A percentile compares a stretch with the other conserved stretches of the same genome.
These are phyloP conservation scores for Thecocarcelia acutangulata DNA, from an alignment of 2,888 invertebrate species.

Conservation along the genomic window DNA sequence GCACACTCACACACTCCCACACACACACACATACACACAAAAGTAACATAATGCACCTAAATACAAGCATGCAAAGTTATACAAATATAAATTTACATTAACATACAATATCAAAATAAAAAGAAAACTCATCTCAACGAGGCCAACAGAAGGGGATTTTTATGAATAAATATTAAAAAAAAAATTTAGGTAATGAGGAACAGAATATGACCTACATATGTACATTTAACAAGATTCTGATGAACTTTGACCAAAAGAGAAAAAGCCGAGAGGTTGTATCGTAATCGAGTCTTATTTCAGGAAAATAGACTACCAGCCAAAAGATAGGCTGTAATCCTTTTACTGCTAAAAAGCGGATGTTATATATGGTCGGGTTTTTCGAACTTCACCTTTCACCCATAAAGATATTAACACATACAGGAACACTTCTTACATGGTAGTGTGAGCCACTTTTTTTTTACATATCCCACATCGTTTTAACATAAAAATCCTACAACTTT, in stretches of 20 bases:
- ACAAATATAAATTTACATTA: slow-evolving; percentile 29
- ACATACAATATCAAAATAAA: slow-evolving; percentile 8
- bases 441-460: background rate
- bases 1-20: slow-evolving; percentile 7
- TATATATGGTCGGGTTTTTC: too few relatives aligned
- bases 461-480: background rate
- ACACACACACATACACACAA: slow-evolving; percentile 18
- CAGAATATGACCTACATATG: background rate
- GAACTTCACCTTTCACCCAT: background rate
- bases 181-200: background rate
- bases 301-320: too few relatives aligned
- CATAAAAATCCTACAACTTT: slow-evolving; percentile 7
- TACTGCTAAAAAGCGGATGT: too few relatives aligned
- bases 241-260: too few relatives aligned
- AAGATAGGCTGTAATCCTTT: too few relatives aligned
- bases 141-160: background rate
- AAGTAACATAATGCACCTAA: background rate
- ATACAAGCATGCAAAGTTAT: background rate
- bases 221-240: background rate
- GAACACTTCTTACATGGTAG: background rate
- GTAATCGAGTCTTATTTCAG: too few relatives aligned
- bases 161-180: background rate
- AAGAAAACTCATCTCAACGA: background rate
- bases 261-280: too few relatives aligned
- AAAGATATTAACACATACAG: too few relatives aligned